Evolutionary conservation across 2,888 invertebrate species (phyloP), one percentile per base, ranked within the genome.

Genomic region (Bombylius major): DNA sequence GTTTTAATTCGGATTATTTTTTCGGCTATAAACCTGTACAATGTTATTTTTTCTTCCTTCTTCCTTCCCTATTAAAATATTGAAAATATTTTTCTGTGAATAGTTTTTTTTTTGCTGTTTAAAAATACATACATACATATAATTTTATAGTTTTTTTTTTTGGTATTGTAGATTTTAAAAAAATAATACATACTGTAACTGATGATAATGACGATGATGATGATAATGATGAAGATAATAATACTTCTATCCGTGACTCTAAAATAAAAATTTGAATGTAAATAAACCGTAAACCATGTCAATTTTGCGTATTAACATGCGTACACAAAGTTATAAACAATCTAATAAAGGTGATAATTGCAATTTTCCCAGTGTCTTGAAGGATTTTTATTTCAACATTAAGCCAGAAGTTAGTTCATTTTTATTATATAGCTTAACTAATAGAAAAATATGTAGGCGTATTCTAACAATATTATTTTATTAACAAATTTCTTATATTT

Each of bases 271-370:
- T 39, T 32, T 32, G 42, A 55, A 55, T 51, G 55, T 55, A 55
- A 55, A 55, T 55, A 55, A 55, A 55, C 55, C 55, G 47, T 55
- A 55, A 55, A 55, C 47, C 55, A 55, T 55, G 51, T 51, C 51
- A 36, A 47, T 51, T 55, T 55, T 51, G 45, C 50, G 44, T 50
- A 23, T 54, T 54, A 54, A 50, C 54, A 50, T 54, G 54, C 54
- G 49, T 48, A 45, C 23, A 14, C 44, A 36, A 50, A 54, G 49
- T 49, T 54, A 49, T 50, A 31, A 49, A 50, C 44, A 49, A 45
- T 48, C 54, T 50, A 54, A 54, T 54, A 54, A 54, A 54, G 49
- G 54, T 50, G 50, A 54, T 54, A 54, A 54, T 54, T 54, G 54
- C 49, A 12, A 12, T 9, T 42, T 42, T 42, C 39, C 39, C 39